These are phyloP conservation scores for Varanus komodoensis DNA, from an alignment of 2,113 vertebrate genomes.

Conservation along the genomic window DNA sequence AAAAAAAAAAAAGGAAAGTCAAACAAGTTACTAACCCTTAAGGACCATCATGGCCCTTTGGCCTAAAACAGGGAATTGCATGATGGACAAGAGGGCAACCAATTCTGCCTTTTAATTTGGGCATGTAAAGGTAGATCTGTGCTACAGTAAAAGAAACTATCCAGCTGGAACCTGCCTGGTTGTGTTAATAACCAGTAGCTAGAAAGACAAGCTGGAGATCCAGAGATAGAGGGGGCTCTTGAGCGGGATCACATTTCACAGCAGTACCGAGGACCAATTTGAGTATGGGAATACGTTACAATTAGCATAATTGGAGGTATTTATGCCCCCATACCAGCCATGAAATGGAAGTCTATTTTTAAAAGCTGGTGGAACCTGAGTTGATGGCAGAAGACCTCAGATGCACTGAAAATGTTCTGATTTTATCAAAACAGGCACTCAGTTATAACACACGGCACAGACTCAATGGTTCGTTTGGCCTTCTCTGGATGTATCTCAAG, in stretches of 20 bases:
- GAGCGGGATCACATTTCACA: neutral
- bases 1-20: neutral
- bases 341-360: conserved; percentile 10
- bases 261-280: neutral
- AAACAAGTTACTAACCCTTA: neutral
- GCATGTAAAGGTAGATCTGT: neutral
- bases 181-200: neutral
- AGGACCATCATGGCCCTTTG: neutral
- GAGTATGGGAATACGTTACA: neutral
- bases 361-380: neutral
- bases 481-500: neutral
- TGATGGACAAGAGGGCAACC: neutral
- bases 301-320: neutral
- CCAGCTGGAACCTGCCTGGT: neutral
- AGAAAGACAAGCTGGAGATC: neutral
- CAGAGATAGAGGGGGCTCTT: neutral
- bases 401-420: neutral
- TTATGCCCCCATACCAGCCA: neutral
- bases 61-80: neutral
- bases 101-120: neutral
- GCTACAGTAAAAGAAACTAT: neutral
- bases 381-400: neutral
- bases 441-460: neutral
- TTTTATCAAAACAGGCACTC: neutral
- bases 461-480: neutral